Percentiles rank a stretch among this genome's conserved stretches.
Evolutionary conservation across 2,888 invertebrate genomes (phyloP).

Genomic region (Microplitis manilae): DNA sequence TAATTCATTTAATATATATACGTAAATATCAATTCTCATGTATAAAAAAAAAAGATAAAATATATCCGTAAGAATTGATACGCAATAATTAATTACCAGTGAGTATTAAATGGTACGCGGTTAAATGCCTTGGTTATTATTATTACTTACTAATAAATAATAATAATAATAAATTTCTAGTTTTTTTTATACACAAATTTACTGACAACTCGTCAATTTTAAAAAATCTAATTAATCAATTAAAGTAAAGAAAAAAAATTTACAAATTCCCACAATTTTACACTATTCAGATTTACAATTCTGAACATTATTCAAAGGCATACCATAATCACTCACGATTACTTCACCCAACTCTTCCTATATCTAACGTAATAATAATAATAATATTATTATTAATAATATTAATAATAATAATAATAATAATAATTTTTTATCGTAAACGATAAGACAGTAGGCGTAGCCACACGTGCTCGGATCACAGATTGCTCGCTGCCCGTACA

Average conservation of each 20-base stretch:
- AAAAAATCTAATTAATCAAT: background rate
- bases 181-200: background rate
- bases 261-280: conserved; percentile 39
- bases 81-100: background rate
- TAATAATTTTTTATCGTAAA: conserved; percentile 55
- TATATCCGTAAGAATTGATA: conserved; percentile 14
- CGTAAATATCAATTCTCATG: background rate
- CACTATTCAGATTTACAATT: background rate
- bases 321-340: conserved; percentile 5
- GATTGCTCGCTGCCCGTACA: conserved; percentile 69
- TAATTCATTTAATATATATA: conserved; percentile 45
- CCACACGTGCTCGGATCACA: conserved; percentile 71
- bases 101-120: conserved; percentile 14
- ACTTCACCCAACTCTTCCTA: conserved; percentile 24
- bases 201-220: background rate
- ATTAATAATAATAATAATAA: conserved; percentile 19
- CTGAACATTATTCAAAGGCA: conserved; percentile 17
- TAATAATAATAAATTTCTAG: background rate
- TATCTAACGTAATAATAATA: conserved; percentile 65
- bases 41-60: background rate
- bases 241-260: conserved; percentile 42
- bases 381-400: conserved; percentile 52
- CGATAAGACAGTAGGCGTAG: conserved; percentile 70
- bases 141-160: background rate
- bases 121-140: conserved; percentile 12